Conservation (phyloP, 92 coral and sea anemone genomes). For the Zoanthus sansibaricus region DNA sequence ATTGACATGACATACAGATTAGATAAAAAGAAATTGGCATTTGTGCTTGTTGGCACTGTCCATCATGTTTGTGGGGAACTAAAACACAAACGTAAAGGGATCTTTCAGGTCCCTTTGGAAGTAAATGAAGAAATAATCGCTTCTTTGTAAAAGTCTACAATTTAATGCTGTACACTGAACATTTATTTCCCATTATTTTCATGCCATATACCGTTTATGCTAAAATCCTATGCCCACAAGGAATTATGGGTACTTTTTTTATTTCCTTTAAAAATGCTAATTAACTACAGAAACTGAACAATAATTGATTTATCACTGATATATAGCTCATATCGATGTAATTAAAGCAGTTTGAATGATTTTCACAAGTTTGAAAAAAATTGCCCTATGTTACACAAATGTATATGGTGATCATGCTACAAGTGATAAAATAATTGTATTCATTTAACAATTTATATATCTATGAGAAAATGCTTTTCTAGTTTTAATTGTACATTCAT, state of each 20-base stretch:
- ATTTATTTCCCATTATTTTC: neutral
- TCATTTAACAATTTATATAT: too few relatives aligned
- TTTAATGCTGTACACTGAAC: neutral
- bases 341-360: neutral
- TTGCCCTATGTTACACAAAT: slow-evolving; percentile 4
- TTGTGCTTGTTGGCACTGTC: slow-evolving; percentile 47
- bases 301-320: neutral
- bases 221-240: slow-evolving; percentile 11
- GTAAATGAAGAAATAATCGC: neutral
- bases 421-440: neutral
- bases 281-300: neutral
- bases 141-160: neutral
- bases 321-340: neutral
- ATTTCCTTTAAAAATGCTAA: neutral
- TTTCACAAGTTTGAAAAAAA: neutral
- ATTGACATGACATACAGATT: neutral
- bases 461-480: too few relatives aligned
- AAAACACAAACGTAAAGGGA: neutral
- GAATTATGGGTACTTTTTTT: slow-evolving; percentile 8
- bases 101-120: neutral
- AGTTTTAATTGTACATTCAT: too few relatives aligned
- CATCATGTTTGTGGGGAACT: slow-evolving; percentile 1
- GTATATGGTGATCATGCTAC: slow-evolving; percentile 13
- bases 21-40: slow-evolving; percentile 39
- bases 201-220: neutral